Evolutionary conservation across 2,888 invertebrate species (phyloP), one percentile per base, ranked within the genome.

Genomic region (Hirtodrosophila cameraria): DNA sequence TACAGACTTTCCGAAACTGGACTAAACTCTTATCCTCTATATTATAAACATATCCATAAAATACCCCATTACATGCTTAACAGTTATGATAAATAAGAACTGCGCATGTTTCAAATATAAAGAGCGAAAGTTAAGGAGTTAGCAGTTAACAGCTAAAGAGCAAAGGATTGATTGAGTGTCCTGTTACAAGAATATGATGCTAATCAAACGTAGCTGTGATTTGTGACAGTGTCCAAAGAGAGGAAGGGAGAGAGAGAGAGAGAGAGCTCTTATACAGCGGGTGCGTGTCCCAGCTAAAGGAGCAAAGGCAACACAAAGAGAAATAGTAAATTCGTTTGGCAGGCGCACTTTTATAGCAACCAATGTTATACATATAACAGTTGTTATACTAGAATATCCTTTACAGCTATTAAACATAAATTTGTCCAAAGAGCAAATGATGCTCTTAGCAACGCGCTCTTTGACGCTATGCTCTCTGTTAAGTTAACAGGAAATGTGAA

Each of bases 141-240:
- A 23, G 35, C 30, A 42, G 11, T 3, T 36, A 23, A 38, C 30
- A 18, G 46, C 4, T 20, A 4, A 36, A 59, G 63, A 63, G 71
- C 12, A 12, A 35, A 12, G 3, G 7, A 3, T 20, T 39, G 60
- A 68, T 66, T 83, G 55, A 70, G 70, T 41, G 58, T 45, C 2
- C 16, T 25, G 16, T 55, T 54, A 60, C 43, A 49, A 23, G 11
- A 36, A 59, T 49, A 39, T 49, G 67, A 67, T 49, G 65, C 60
- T 61, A 66, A 77, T 81, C 57, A 81, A 75, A 74, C 59, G 62
- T 25, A 8, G n/a, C 13, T 43, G 31, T 67, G 64, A 75, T 69
- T 69, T 61, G 61, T 61, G 63, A 35, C 25, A 15, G 3, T 20
- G 18, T n/a, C n/a, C 30, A 2, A 31, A 28, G 7, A 20, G 6